Conservation (phyloP, 2,113 vertebrate genomes). For the Struthio camelus region DNA sequence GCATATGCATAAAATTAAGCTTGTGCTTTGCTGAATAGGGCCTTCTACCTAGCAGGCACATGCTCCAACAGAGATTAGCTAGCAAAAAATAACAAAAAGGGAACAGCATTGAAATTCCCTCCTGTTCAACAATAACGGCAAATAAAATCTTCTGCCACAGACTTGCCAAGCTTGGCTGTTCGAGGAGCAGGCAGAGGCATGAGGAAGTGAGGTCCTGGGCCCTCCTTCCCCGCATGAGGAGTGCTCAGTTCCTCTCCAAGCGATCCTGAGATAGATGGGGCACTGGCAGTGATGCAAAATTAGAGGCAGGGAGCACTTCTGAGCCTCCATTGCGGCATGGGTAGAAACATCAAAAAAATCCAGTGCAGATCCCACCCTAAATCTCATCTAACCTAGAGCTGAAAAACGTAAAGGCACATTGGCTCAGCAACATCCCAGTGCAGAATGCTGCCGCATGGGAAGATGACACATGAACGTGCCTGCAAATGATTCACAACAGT, state of each 20-base stretch:
- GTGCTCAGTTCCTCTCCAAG: too few relatives aligned
- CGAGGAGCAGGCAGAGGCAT: too few relatives aligned
- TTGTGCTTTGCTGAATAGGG: too few relatives aligned
- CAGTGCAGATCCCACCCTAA: not conserved
- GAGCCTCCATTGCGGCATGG: not conserved
- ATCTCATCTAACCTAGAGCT: too few relatives aligned
- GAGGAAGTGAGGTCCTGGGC: too few relatives aligned
- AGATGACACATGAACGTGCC: rapidly evolving
- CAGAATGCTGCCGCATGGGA: not conserved
- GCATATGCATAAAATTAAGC: not conserved
- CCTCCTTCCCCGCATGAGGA: too few relatives aligned
- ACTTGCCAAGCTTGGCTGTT: rapidly evolving
- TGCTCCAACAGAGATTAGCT: not conserved
- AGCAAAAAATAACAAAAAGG: not conserved
- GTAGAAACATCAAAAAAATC: not conserved
- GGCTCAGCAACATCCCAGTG: not conserved
- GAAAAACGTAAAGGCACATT: too few relatives aligned
- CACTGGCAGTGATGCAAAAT: not conserved
- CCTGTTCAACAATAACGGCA: not conserved
- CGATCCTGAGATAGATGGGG: too few relatives aligned
- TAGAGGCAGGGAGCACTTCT: rapidly evolving
- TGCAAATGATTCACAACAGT: not conserved
- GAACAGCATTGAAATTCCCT: not conserved
- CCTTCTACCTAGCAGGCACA: not conserved
- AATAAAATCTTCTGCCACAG: not conserved